A percentile compares a stretch with the other conserved stretches of the same genome.
Conservation (phyloP, 2,888 invertebrate species). For the Leucophenga maculata region DNA sequence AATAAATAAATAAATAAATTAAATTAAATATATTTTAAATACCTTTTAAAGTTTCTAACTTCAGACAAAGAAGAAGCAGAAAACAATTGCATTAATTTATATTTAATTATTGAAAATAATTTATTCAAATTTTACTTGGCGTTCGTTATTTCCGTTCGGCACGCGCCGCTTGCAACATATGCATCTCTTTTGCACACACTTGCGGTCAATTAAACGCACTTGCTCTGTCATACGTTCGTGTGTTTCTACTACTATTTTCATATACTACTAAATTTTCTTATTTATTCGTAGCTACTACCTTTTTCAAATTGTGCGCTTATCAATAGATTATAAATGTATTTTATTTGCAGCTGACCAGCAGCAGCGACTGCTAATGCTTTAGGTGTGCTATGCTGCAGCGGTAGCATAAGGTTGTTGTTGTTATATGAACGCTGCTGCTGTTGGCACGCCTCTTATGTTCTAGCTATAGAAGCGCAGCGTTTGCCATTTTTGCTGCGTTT, state of each 20-base stretch:
- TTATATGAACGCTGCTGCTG: background rate
- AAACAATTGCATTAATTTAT: slow-evolving; percentile 37
- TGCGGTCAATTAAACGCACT: no score
- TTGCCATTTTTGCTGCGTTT: slow-evolving; percentile 2
- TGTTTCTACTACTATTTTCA: background rate
- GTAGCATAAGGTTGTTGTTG: background rate
- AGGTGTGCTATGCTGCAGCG: background rate
- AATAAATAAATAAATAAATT: no score
- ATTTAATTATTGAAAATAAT: background rate
- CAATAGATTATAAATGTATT: background rate
- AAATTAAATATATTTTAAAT: no score
- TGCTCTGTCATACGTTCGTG: background rate
- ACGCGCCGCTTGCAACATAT: background rate
- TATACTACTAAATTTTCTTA: background rate
- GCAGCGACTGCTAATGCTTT: background rate
- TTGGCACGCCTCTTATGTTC: background rate
- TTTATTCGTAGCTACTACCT: background rate
- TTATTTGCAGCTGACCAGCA: background rate
- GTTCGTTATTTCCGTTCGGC: background rate
- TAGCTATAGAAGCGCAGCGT: background rate
- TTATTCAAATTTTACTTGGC: background rate
- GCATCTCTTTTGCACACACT: slow-evolving; percentile 1
- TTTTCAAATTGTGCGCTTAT: background rate
- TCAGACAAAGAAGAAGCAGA: slow-evolving; percentile 29
- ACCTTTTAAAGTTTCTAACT: no score